These are phyloP conservation scores for Cremastinae sp. DNA, from an alignment of 2,888 invertebrate species.

Conservation along the genomic window DNA sequence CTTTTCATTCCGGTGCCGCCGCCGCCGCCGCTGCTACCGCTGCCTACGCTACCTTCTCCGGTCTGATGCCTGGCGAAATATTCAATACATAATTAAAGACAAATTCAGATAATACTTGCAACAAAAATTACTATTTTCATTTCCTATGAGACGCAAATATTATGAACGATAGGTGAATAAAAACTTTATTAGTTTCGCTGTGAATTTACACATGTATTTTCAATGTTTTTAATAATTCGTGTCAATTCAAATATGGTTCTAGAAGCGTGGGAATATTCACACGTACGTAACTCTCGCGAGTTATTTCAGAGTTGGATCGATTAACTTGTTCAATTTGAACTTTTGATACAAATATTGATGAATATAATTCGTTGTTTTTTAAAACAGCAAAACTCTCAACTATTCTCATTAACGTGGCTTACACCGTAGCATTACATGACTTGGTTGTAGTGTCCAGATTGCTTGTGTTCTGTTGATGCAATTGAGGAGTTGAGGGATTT, in stretches of 20 bases:
- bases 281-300: no score
- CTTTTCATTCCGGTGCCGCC: constrained; percentile 70
- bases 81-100: constrained; percentile 9
- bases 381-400: neutral
- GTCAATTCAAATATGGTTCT: no score
- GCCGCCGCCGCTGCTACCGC: constrained; percentile 74
- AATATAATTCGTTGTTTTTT: neutral
- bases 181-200: no score
- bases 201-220: no score
- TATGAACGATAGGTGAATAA: no score
- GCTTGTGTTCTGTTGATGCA: constrained; percentile 64
- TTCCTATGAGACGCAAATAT: neutral
- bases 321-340: neutral
- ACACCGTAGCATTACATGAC: constrained; percentile 77
- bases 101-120: neutral
- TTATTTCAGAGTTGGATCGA: no score
- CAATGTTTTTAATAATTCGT: no score
- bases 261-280: no score
- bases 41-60: constrained; percentile 76
- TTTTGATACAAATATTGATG: neutral
- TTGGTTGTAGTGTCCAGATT: constrained; percentile 74
- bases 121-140: neutral
- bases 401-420: constrained; percentile 62
- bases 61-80: constrained; percentile 68
- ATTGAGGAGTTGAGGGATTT: constrained; percentile 66